phyloP scores from a whole-genome alignment of 1,140 invertebrate species.

The Globodera ellingtonae region DNA sequence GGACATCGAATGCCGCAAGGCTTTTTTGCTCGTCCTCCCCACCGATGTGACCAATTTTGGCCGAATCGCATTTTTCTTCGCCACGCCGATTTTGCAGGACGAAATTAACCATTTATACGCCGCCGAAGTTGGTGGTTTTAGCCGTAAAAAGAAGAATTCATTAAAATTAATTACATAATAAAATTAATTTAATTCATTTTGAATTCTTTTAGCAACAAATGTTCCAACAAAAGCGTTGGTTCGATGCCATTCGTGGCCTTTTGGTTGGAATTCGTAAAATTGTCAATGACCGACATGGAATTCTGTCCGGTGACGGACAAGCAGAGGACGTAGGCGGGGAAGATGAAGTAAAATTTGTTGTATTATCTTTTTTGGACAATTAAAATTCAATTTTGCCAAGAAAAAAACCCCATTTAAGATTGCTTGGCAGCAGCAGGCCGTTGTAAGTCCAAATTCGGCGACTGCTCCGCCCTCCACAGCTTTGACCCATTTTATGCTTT shows the following conservation, averaged over 20 bases:
- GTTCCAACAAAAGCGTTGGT: not conserved
- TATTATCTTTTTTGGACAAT: not conserved
- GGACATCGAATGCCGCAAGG: not conserved
- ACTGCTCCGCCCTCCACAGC: not conserved
- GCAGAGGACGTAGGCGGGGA: not conserved
- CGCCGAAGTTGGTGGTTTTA: not conserved
- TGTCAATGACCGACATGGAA: not conserved
- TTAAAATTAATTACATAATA: not conserved
- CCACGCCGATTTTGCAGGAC: not conserved
- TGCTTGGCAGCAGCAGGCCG: not conserved
- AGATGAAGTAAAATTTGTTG: not conserved
- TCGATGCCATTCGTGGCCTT: not conserved
- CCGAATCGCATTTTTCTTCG: not conserved
- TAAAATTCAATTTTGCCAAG: not conserved
- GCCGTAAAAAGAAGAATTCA: not conserved
- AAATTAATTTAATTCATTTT: too few relatives aligned
- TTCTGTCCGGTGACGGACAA: not conserved
- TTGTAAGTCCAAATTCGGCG: not conserved
- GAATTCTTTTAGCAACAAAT: not conserved
- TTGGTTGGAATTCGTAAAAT: not conserved
- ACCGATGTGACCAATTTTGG: not conserved
- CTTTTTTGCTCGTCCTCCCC: not conserved
- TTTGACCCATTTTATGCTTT: not conserved
- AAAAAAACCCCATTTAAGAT: not conserved
- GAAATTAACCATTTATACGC: not conserved